A percentile compares a stretch with the other conserved stretches of the same genome.
phyloP scores from a whole-genome alignment of 1,140 invertebrate species.

The Ptiloglossa arizonensis region DNA sequence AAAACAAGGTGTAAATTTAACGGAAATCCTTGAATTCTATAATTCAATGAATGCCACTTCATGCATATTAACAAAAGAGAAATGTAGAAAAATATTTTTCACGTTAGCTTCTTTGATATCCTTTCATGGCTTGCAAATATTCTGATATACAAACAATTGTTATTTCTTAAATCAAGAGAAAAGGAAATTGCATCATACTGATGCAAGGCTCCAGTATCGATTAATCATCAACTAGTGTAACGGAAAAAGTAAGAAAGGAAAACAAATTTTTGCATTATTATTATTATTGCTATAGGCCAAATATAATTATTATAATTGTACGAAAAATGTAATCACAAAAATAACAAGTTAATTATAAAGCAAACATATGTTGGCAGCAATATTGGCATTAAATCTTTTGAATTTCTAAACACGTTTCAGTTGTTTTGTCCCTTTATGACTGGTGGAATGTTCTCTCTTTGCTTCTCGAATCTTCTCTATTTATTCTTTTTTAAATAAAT shows the following conservation, averaged over 20 bases:
- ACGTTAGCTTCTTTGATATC: neutral
- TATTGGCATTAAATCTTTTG: constrained; percentile 30
- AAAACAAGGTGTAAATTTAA: constrained; percentile 8
- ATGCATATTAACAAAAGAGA: constrained; percentile 18
- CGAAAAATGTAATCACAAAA: constrained; percentile 52
- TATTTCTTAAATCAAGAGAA: constrained; percentile 18
- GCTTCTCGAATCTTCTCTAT: neutral
- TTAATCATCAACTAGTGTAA: constrained; percentile 45
- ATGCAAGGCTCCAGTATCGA: constrained; percentile 29
- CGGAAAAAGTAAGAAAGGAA: constrained; percentile 21
- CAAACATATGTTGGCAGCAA: constrained; percentile 49
- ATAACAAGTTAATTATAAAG: constrained; percentile 54
- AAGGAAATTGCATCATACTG: constrained; percentile 36
- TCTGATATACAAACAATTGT: neutral
- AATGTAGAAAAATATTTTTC: constrained; percentile 43
- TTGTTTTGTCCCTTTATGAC: constrained; percentile 35
- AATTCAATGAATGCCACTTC: constrained; percentile 13
- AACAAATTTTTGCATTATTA: constrained; percentile 33
- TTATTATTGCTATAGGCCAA: constrained; percentile 35
- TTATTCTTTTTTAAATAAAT: constrained; percentile 26
- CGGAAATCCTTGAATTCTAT: neutral
- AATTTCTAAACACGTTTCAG: constrained; percentile 36
- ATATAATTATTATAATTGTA: constrained; percentile 34
- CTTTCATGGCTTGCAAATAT: neutral
- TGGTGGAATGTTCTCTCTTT: constrained; percentile 56